Evolutionary conservation across 2,888 invertebrate species (phyloP), one percentile per base, ranked within the genome.

Genomic region (Tupiocoris notatus): DNA sequence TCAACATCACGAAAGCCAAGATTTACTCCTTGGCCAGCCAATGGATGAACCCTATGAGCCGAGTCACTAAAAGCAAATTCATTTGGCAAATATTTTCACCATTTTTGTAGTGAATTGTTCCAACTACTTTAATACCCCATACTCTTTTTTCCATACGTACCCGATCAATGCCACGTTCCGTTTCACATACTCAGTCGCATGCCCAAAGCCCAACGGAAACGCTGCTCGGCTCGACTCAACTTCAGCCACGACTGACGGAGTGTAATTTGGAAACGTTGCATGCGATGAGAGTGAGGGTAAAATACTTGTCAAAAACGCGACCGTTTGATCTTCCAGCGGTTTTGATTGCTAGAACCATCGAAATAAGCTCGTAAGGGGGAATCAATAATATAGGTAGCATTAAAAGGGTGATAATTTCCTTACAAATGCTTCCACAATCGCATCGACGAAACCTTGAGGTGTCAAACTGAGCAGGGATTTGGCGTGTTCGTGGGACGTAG

Each of bases 21-120:
- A 86, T 99, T 99, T 0, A 98, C 95, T 6, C 99, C 99, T 85
- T 98, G 98, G 0, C 98, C 98, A 56, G 98, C 98, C 80, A 99
- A 84, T 0, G 98, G 98, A 85, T 99, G 98, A 20, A 98, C 89
- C 80, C 96, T 88, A 85, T 98, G 93, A 0, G 94, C 92, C 59
- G 95, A 93, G 84, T 95, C 95, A 0, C 93, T 92, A 82, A 18
- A 65, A 65, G 17, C 16, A 1, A n/a, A 59, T 18, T 59, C 17
- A n/a, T n/a, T n/a, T n/a, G n/a, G n/a, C n/a, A n/a, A n/a, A n/a
- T n/a, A n/a, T n/a, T n/a, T n/a, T n/a, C n/a, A n/a, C n/a, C n/a
- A n/a, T n/a, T n/a, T n/a, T n/a, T n/a, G n/a, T n/a, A n/a, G n/a
- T n/a, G n/a, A n/a, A n/a, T n/a, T n/a, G n/a, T n/a, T n/a, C n/a